Base-by-base conservation (phyloP, 1,140 invertebrate species). In the Macrobrachium rosenbergii region DNA sequence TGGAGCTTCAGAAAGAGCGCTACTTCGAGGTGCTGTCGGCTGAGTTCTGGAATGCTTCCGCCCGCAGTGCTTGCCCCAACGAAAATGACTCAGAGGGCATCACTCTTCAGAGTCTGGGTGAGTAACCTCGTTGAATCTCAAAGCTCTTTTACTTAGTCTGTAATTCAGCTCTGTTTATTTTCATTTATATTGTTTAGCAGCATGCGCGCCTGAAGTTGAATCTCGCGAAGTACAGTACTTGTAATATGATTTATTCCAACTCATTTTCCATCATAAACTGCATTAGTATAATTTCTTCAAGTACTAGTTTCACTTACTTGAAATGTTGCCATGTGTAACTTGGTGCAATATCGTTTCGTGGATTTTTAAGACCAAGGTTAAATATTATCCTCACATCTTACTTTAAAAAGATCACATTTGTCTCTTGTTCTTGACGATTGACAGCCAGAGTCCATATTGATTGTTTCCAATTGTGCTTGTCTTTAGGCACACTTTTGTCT, bases 11-110 rank as follows among this genome's bases (percentile, higher is more conserved):
- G 92, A 97, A 96, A 91, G 95, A 97, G 78, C 93, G 96, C 59
- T 97, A 95, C 91, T 95, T 97, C 90, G 97, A 97, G 90, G 92
- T 93, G 59, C 92, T 97, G 0, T 93, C 94, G 21, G 93, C 94
- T 0, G 96, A 95, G 92, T 97, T 96, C 91, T 97, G 96, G 97
- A 97, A 97, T 90, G 92, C 94, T 82, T 94, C 96, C 0, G 91
- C 94, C 0, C 93, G 94, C 87, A 94, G 94, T 0, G 92, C 93
- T 12, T 97, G 96, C 91, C 93, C 94, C 0, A 94, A 95, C 89
- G 93, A 94, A 5, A 95, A 96, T 81, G 96, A 97, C 88, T 95
- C 95, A 79, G 96, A 97, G 91, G 96, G 96, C 60, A 97, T 98
- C 43, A 97, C 96, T 0, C 91, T 98, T 5, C 96, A 97, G 89